Evolutionary conservation across 1,140 invertebrate genomes (phyloP).

Genomic region (Tachypleus tridentatus): DNA sequence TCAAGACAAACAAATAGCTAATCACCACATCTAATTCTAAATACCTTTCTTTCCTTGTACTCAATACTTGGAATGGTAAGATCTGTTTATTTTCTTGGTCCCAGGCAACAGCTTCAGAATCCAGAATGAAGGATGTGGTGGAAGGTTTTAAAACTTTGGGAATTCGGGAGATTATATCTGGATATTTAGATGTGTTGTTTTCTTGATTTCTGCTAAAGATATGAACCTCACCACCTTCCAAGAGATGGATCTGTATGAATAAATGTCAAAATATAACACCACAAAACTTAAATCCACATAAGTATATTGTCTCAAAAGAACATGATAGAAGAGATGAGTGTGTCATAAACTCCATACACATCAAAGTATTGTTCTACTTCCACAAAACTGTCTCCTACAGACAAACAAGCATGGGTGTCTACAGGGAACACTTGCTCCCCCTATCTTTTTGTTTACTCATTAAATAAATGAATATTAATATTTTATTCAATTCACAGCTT

Average conservation of each 20-base stretch:
- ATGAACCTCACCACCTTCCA: slow-evolving; percentile 49
- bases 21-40: slow-evolving; percentile 7
- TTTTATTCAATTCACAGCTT: no score
- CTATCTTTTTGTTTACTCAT: no score
- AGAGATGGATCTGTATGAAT: slow-evolving; percentile 53
- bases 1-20: slow-evolving; percentile 8
- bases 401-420: no score
- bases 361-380: no score
- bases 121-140: slow-evolving; percentile 78
- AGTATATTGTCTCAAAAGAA: no score
- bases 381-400: no score
- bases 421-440: no score
- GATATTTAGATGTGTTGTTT: slow-evolving; percentile 96
- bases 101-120: slow-evolving; percentile 96
- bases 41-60: slow-evolving; percentile 89
- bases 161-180: slow-evolving; percentile 76
- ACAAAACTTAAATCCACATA: no score
- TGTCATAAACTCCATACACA: no score
- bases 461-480: no score
- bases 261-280: no score
- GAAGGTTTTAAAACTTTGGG: slow-evolving; percentile 38
- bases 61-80: slow-evolving; percentile 92
- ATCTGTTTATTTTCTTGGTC: slow-evolving; percentile 80
- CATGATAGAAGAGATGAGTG: no score
- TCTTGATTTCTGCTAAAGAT: slow-evolving; percentile 98